phyloP scores from a whole-genome alignment of 2,797 vertebrate species.

The Rhincodon typus region DNA sequence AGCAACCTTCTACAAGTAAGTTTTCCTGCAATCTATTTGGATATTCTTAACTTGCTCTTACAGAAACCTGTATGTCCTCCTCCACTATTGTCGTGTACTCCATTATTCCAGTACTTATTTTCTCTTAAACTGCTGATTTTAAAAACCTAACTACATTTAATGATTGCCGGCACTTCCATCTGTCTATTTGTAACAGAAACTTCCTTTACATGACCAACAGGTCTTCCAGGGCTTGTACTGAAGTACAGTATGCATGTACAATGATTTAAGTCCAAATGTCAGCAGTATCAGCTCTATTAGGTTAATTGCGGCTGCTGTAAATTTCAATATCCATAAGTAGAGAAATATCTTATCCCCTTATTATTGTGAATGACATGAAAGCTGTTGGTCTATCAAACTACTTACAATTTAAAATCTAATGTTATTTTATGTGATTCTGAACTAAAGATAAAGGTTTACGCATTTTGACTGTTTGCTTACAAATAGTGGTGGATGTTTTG shows the following conservation, averaged over 20 bases:
- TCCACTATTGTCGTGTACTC: neutral
- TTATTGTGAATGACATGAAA: neutral
- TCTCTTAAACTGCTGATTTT: neutral
- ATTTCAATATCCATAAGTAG: neutral
- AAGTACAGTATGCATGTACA: neutral
- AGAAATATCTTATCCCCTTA: neutral
- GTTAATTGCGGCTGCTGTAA: neutral
- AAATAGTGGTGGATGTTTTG: neutral
- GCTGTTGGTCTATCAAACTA: neutral
- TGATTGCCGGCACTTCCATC: neutral
- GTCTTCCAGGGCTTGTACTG: neutral
- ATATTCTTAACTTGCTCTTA: neutral
- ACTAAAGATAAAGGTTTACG: neutral
- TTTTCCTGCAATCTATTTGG: neutral
- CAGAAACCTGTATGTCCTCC: neutral
- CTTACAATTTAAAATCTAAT: neutral
- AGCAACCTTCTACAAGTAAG: conserved; percentile 85
- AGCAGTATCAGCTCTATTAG: neutral
- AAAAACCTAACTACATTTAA: neutral
- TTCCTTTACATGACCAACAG: neutral
- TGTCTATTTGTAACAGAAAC: neutral
- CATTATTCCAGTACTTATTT: neutral
- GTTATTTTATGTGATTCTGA: neutral
- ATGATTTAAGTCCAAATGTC: neutral
- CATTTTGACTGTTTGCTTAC: neutral